These are phyloP conservation scores for Lepus townsendii DNA, from an alignment of 2,797 vertebrate genomes.

Conservation along the genomic window DNA sequence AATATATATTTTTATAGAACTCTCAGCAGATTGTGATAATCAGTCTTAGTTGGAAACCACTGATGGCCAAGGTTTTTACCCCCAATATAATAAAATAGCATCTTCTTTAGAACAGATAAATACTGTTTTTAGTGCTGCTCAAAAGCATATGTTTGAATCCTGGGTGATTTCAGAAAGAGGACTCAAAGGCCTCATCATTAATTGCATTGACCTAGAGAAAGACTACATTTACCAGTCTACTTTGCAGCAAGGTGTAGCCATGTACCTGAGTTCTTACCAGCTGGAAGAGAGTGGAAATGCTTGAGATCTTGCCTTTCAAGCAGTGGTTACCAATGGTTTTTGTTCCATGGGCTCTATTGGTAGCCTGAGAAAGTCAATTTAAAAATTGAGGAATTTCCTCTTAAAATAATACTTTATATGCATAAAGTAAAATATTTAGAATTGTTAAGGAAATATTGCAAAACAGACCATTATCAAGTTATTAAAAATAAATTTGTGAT, in stretches of 20 bases:
- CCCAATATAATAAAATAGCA: not conserved
- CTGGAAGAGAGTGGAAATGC: not conserved
- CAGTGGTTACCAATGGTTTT: not conserved
- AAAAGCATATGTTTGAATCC: not conserved
- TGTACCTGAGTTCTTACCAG: not conserved
- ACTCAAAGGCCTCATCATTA: not conserved
- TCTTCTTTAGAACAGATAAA: slow-evolving; percentile 12
- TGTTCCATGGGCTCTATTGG: not conserved
- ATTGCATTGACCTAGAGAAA: not conserved
- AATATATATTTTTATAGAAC: not conserved
- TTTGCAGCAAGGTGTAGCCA: not conserved
- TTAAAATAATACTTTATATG: slow-evolving; percentile 17
- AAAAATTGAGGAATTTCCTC: not conserved
- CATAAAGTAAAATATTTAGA: slow-evolving; percentile 15
- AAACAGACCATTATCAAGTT: not conserved
- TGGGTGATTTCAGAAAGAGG: not conserved
- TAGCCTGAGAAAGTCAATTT: not conserved
- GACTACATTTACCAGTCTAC: not conserved
- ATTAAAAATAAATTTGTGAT: slow-evolving; percentile 24
- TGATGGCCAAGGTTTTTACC: not conserved
- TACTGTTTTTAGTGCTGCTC: slow-evolving; percentile 15
- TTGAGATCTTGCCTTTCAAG: not conserved
- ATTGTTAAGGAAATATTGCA: not conserved
- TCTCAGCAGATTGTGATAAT: not conserved
- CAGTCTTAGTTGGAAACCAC: not conserved